Base-by-base conservation (phyloP, 2,888 invertebrate species). In the Andrena chrysosceles region DNA sequence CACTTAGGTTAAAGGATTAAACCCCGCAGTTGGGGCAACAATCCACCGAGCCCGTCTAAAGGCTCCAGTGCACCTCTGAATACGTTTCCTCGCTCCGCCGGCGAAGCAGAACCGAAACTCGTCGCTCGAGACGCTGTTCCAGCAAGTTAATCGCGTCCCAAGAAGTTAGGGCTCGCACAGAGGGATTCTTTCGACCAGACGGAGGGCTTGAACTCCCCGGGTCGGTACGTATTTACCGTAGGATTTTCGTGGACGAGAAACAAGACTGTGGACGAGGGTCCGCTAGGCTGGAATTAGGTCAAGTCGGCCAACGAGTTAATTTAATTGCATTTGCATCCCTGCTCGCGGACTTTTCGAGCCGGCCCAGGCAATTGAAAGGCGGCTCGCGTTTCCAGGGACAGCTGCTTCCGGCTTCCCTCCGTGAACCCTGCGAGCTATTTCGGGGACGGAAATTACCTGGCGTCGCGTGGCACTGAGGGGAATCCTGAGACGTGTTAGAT, bases 401-500 rank as follows among this genome's bases (percentile, higher is more conserved):
- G 80, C 60, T 70, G 71, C 66, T 79, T 81, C 81, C 81, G 79
- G 73, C 66, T 60, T 16, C 26, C 56, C 56, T 26, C 26, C 56
- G 56, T 4, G 23, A 26, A 26, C 52, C 20, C 16, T 16, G 13
- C 42, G 7, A 56, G 56, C 81, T 73, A 79, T 60, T 79, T 63
- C 79, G 60, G 59, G 49, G 69, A 62, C 72, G 81, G 76, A 83
- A 83, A 81, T 83, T 81, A 81, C 76, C 76, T 73, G 69, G 70
- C 60, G 60, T 73, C 73, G 70, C 81, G 77, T 60, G 81, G 56
- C 54, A 35, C 23, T 49, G 16, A 49, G 54, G 54, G 23, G 70
- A 74, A 70, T 54, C 6, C 62, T 52, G 74, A 26, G 63, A 74
- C 80, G 48, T 69, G 49, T 33, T 63, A 2, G 23, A 20, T 60